Evolutionary conservation across 2,797 vertebrate species (phyloP).

Genomic region (Smutsia temminckii): DNA sequence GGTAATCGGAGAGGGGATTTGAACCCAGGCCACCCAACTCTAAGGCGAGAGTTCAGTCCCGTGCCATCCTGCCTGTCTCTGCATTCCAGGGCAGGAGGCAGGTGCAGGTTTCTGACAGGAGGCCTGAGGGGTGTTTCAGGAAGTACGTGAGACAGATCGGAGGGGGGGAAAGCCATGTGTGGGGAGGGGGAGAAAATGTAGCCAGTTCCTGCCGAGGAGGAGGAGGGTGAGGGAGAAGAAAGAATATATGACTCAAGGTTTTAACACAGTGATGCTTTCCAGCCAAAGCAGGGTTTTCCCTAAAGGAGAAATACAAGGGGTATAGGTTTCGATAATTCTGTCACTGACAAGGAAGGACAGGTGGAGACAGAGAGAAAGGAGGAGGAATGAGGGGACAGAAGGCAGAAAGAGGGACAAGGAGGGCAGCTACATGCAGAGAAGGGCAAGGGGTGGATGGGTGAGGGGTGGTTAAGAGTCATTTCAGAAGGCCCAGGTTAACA

Average conservation of each 20-base stretch:
- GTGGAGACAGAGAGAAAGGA: not conserved
- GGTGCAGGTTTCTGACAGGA: not conserved
- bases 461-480: not conserved
- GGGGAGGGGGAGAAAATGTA: accelerated
- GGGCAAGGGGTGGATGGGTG: not conserved
- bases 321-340: not conserved
- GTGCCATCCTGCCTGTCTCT: not conserved
- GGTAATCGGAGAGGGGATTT: not conserved
- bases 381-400: not conserved
- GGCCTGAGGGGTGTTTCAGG: not conserved
- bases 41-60: accelerated
- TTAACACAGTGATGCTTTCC: too few species aligned
- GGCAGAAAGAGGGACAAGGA: not conserved
- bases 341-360: not conserved
- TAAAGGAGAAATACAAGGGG: not conserved
- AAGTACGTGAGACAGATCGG: not conserved
- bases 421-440: not conserved
- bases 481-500: not conserved
- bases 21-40: accelerated
- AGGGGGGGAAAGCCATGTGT: not conserved
- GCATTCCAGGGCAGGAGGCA: not conserved
- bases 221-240: not conserved
- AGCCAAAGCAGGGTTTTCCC: not conserved
- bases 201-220: too few species aligned
- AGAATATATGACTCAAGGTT: too few species aligned